Base-by-base conservation (phyloP, 2,797 vertebrate genomes). In the Cyclopterus lumpus region DNA sequence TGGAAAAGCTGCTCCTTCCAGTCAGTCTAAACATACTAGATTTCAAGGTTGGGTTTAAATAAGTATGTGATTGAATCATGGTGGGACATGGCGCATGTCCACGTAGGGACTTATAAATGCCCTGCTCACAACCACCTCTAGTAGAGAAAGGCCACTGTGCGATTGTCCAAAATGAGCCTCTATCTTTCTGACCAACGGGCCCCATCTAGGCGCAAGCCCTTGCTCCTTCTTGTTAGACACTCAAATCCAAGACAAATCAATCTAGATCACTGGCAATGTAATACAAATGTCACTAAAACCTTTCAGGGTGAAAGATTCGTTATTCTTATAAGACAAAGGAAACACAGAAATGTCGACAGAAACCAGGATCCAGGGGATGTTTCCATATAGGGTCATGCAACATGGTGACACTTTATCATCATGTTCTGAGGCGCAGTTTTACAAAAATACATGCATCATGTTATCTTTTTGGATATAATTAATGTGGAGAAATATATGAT, bases 81-180 rank as follows among this genome's bases (percentile, higher is more conserved):
- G 82, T 88, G 65, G 82, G 80, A 83, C 86, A 86, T 89, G 84
- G 78, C 36, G 12, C 71, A 75, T 67, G 66, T 84, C 86, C 85
- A 83, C 87, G 75, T 85, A 38, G 84, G 81, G 86, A 83, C 61
- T 65, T 80, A 44, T 64, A 86, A 85, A 79, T 73, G 77, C 70
- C 81, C 89, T 85, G 78, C 88, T 86, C 67, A 75, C 78, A 89
- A 89, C 89, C 86, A 92, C 79, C 88, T 91, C 86, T 88, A 79
- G 79, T 80, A 89, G 84, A 92, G 86, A 94, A 95, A 94, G 93
- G 93, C 94, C 93, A 93, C 93, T 92, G 91, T 92, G 93, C 91
- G 92, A 95, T 94, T 95, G 94, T 96, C 94, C 92, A 87, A 90
- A 89, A 90, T 90, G 86, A 88, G 80, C 84, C 84, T 81, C 76